These are phyloP conservation scores for Falco naumanni DNA, from an alignment of 2,797 vertebrate genomes.

Conservation along the genomic window DNA sequence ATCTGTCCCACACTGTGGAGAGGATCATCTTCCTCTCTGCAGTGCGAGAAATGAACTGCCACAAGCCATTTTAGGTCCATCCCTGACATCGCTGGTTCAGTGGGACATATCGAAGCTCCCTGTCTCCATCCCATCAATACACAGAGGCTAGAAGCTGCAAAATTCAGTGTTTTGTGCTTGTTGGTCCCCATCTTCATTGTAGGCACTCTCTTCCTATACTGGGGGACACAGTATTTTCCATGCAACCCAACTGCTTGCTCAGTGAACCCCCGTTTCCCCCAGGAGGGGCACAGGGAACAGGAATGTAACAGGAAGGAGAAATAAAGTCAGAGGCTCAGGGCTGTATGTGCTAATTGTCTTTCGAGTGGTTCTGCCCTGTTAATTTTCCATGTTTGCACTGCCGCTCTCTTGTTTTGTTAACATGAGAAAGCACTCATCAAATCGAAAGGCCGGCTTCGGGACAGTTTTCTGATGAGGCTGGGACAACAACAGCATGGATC, in stretches of 20 bases:
- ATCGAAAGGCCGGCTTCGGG: neutral
- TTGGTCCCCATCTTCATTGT: neutral
- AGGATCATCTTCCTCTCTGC: neutral
- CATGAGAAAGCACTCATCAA: neutral
- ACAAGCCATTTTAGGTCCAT: neutral
- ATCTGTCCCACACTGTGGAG: neutral
- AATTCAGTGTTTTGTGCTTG: neutral
- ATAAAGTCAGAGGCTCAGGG: neutral
- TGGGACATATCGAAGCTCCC: neutral
- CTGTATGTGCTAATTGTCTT: neutral
- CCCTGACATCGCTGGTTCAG: fast-evolving
- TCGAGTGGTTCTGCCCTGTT: neutral
- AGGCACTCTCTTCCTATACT: neutral
- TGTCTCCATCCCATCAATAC: fast-evolving
- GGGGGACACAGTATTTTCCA: neutral
- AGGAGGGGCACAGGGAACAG: neutral
- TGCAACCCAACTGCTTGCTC: neutral
- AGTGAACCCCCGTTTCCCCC: neutral
- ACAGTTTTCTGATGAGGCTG: neutral
- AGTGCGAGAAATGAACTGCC: fast-evolving
- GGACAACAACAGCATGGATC: neutral
- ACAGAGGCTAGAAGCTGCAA: neutral
- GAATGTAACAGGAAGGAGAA: neutral
- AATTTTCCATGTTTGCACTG: neutral
- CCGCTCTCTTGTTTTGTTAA: neutral